phyloP scores from a whole-genome alignment of 1,140 invertebrate genomes.

The Ladona fulva region DNA sequence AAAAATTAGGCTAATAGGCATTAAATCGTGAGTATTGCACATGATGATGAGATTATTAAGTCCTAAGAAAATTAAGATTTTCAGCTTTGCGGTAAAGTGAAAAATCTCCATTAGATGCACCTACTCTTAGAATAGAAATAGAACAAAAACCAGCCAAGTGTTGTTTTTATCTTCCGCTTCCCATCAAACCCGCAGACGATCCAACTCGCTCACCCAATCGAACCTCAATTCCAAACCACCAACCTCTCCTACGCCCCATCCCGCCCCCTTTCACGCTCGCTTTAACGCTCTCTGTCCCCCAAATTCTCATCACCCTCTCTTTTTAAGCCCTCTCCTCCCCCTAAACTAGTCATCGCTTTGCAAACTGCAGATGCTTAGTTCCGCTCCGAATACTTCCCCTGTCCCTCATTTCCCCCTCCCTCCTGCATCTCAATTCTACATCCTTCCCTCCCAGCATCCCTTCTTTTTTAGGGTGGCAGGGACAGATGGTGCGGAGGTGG shows the following conservation, averaged over 20 bases:
- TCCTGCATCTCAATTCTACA: not conserved
- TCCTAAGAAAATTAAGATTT: no score
- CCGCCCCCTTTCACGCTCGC: not conserved
- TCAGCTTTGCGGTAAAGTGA: no score
- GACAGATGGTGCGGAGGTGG: not conserved
- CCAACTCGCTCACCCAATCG: not conserved
- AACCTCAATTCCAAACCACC: not conserved
- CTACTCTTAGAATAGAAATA: no score
- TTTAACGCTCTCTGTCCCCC: not conserved
- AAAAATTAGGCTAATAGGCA: no score
- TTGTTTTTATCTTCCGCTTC: no score
- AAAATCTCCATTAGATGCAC: no score
- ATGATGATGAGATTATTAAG: no score
- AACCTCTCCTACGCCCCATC: not conserved
- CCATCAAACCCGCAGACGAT: not conserved
- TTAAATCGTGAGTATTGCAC: no score
- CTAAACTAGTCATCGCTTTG: not conserved
- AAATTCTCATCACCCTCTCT: not conserved
- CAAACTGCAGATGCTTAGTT: conserved; percentile 4
- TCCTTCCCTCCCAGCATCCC: not conserved
- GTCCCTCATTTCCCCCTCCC: not conserved
- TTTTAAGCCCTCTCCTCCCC: not conserved
- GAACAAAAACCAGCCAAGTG: no score
- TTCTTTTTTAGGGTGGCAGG: not conserved
- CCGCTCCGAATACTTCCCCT: not conserved